Base-by-base conservation (phyloP, 2,113 vertebrate species). In the Odontesthes bonariensis region DNA sequence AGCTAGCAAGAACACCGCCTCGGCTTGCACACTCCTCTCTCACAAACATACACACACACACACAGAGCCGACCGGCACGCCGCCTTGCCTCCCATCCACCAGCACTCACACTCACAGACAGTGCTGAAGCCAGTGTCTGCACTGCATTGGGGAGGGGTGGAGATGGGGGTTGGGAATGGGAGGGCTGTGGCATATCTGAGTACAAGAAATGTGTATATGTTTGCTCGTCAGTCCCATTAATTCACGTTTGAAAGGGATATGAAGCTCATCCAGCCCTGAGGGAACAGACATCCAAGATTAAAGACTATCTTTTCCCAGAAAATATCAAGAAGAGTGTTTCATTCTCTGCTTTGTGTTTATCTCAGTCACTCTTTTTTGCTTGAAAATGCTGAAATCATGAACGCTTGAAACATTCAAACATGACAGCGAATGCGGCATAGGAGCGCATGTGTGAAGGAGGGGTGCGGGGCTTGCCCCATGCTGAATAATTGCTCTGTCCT, bases 401-500 rank as follows among this genome's bases (percentile, higher is more conserved):
- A 82, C 62, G 78, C 69, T 61, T 32, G 53, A 38, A 75, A 62
- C 73, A 63, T 49, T 64, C 6, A 49, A 57, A 71, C 67, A 69
- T 73, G 69, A 60, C 74, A 57, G 65, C 2, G 38, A 53, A 46
- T 62, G 77, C 5, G 19, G 64, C 51, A 5, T 8, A 52, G 31
- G 56, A 44, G 57, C 47, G 58, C 51, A 23, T 42, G 72, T 55
- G 20, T 33, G 55, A 5, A 63, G 55, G 55, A 38, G 63, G 74
- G 79, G 77, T 58, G 83, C 19, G 6, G 77, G 82, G 79, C 14
- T 81, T 35, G 68, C 71, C 76, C 80, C 40, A 11, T 60, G 88
- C 84, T 90, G 88, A 92, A 92, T 89, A 90, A 89, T 90, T 53
- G 75, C 84, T 77, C 84, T 82, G 84, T 90, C 75, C 84, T 27